These are phyloP conservation scores for Steinernema feltiae DNA, from an alignment of 1,140 invertebrate genomes.

Conservation along the genomic window DNA sequence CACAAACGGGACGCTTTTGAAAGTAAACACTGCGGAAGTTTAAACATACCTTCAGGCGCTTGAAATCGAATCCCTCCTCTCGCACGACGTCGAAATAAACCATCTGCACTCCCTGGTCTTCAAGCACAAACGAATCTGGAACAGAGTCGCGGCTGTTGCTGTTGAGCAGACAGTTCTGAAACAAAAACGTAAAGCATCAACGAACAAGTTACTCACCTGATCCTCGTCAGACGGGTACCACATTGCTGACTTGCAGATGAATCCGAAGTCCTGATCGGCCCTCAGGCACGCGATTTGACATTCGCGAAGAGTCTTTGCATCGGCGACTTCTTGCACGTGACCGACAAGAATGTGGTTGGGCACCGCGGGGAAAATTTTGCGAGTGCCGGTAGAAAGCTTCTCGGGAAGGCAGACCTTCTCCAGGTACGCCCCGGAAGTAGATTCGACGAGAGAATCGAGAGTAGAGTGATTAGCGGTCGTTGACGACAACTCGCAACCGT, in stretches of 20 bases:
- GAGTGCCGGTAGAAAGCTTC: slow-evolving; percentile 13
- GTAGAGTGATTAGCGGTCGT: slow-evolving; percentile 22
- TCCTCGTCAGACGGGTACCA: slow-evolving; percentile 35
- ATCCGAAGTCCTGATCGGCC: slow-evolving; percentile 42
- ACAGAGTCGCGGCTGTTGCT: slow-evolving; percentile 25
- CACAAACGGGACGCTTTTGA: not conserved
- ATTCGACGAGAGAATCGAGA: not conserved
- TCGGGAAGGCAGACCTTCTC: slow-evolving; percentile 32
- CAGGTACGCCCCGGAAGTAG: slow-evolving; percentile 19
- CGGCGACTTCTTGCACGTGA: slow-evolving; percentile 37
- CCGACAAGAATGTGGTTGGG: slow-evolving; percentile 37
- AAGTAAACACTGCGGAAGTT: slow-evolving; percentile 10
- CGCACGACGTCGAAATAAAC: slow-evolving; percentile 30
- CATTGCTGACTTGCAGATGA: slow-evolving; percentile 38
- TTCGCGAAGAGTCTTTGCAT: slow-evolving; percentile 27
- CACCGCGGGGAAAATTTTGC: slow-evolving; percentile 24
- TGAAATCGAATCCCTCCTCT: slow-evolving; percentile 18
- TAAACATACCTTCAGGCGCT: slow-evolving; percentile 16
- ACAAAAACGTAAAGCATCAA: not conserved
- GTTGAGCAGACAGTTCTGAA: slow-evolving; percentile 35
- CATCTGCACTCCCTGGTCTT: slow-evolving; percentile 37
- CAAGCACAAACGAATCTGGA: slow-evolving; percentile 31
- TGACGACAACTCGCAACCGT: slow-evolving; percentile 26
- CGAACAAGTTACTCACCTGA: slow-evolving; percentile 6
- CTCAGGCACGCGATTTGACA: slow-evolving; percentile 35